Evolutionary conservation across 2,888 invertebrate genomes (phyloP).

Genomic region (Carcina quercana): DNA sequence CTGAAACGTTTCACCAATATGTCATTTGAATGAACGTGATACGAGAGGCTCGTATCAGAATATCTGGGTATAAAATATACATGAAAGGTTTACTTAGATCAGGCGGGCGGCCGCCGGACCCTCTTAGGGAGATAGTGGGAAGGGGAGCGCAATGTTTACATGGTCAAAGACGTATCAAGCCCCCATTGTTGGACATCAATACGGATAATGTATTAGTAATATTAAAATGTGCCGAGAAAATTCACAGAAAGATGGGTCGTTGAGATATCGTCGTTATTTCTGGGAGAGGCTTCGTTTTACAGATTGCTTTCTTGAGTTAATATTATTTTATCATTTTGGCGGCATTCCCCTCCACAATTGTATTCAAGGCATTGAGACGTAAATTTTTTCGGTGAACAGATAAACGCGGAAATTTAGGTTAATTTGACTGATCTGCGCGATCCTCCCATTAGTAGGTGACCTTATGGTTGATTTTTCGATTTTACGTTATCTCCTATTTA

Average conservation of each 20-base stretch:
- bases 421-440: too few species aligned
- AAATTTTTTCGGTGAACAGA: too few species aligned
- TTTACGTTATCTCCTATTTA: too few species aligned
- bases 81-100: constrained; percentile 65
- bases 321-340: constrained; percentile 22
- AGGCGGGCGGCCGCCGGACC: constrained; percentile 38
- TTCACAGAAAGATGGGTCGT: constrained; percentile 31
- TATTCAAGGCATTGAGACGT: constrained; percentile 3
- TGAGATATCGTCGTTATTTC: constrained; percentile 33
- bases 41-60: constrained; percentile 55
- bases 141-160: constrained; percentile 49
- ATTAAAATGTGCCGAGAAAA: constrained; percentile 44
- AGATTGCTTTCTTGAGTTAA: constrained; percentile 29
- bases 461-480: too few species aligned
- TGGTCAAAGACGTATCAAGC: constrained; percentile 49
- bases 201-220: constrained; percentile 64
- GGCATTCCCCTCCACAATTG: constrained; percentile 4
- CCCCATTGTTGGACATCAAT: constrained; percentile 55
- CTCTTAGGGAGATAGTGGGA: constrained; percentile 46
- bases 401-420: too few species aligned
- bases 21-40: constrained; percentile 64
- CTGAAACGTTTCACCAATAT: constrained; percentile 62
- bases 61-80: constrained; percentile 64
- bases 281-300: constrained; percentile 19
- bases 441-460: too few species aligned